Percentiles rank a stretch among this genome's conserved stretches.
Conservation (phyloP, 2,113 vertebrate genomes). For the Mesembrinibis cayennensis region DNA sequence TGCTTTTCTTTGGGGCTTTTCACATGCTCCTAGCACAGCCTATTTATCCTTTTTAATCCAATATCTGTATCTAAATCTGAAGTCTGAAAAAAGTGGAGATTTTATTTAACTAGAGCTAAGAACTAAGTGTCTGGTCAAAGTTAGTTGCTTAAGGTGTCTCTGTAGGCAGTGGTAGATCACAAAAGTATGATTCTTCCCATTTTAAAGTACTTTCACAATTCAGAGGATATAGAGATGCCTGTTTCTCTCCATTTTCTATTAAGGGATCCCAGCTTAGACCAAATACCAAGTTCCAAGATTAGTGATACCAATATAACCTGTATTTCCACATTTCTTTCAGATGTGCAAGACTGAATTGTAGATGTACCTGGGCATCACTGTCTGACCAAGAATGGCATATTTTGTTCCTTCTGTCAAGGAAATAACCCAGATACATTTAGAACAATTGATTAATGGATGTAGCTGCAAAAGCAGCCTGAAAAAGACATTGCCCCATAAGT, state of each 20-base stretch:
- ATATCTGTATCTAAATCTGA: not conserved
- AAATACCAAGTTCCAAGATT: not conserved
- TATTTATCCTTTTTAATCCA: not conserved
- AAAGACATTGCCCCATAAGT: not conserved
- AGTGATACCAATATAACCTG: not conserved
- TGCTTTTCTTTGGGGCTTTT: not conserved
- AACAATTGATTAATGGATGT: not conserved
- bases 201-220: not conserved
- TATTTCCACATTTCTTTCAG: not conserved
- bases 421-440: not conserved
- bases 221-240: not conserved
- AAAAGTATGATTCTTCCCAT: not conserved
- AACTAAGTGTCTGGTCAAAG: not conserved
- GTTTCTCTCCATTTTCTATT: not conserved
- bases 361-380: not conserved
- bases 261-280: not conserved
- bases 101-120: not conserved
- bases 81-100: not conserved
- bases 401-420: not conserved
- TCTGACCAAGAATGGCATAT: not conserved
- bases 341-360: not conserved
- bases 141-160: not conserved
- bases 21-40: not conserved
- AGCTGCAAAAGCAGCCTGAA: not conserved
- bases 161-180: not conserved